Evolutionary conservation across 1,140 invertebrate genomes (phyloP).

Genomic region (Scaptomyza graminum): DNA sequence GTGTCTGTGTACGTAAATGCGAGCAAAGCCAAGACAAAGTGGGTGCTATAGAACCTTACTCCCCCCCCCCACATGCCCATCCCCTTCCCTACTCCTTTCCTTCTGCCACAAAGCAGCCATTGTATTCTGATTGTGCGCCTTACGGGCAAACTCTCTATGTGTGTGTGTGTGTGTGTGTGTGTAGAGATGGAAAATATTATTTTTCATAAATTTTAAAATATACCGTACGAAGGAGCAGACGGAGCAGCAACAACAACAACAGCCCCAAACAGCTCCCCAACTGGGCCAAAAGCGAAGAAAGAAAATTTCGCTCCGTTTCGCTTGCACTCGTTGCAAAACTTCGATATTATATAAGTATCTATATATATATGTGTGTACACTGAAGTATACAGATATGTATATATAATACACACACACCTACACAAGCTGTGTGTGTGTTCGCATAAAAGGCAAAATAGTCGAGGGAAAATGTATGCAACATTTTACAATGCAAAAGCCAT

Average conservation of each 20-base stretch:
- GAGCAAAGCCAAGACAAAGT: constrained; percentile 54
- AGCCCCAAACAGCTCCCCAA: constrained; percentile 13
- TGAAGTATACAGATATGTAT: constrained; percentile 45
- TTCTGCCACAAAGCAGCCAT: constrained; percentile 57
- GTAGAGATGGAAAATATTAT: constrained; percentile 80
- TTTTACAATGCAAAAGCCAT: constrained; percentile 83
- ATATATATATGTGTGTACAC: constrained; percentile 14
- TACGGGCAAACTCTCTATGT: constrained; percentile 43
- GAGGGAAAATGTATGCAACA: constrained; percentile 81
- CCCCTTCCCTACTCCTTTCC: neutral
- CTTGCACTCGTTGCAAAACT: constrained; percentile 40
- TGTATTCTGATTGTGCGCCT: constrained; percentile 81
- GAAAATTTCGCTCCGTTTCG: constrained; percentile 21
- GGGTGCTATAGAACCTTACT: constrained; percentile 21
- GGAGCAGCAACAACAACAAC: no score
- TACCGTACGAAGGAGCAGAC: constrained; percentile 42
- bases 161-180: constrained; percentile 24
- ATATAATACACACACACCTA: constrained; percentile 31
- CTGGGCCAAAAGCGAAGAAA: constrained; percentile 6
- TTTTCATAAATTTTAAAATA: constrained; percentile 83
- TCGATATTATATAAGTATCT: constrained; percentile 21
- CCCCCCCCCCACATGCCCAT: neutral
- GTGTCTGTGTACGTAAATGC: constrained; percentile 65
- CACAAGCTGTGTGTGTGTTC: neutral
- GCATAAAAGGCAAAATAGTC: constrained; percentile 71